A percentile compares a stretch with the other conserved stretches of the same genome.
Evolutionary conservation across 2,113 vertebrate species (phyloP).

Genomic region (Pluvialis apricaria): DNA sequence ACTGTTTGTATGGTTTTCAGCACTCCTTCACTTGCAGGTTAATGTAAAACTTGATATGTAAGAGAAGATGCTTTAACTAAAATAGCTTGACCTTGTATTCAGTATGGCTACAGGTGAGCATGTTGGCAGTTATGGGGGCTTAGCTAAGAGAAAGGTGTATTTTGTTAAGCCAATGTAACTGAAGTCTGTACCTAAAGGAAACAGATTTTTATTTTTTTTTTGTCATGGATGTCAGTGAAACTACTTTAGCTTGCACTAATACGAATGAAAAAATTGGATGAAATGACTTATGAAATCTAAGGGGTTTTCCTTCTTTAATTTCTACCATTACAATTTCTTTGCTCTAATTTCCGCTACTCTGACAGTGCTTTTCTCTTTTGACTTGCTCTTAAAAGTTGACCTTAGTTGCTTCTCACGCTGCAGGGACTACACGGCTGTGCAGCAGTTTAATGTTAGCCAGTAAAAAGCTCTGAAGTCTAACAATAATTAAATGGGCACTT

Average conservation of each 20-base stretch:
- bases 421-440: neutral
- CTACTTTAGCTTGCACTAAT: neutral
- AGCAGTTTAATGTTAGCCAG: neutral
- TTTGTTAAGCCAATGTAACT: neutral
- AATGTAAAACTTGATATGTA: neutral
- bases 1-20: neutral
- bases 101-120: neutral
- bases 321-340: neutral
- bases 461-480: neutral
- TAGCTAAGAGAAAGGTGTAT: neutral
- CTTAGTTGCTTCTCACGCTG: neutral
- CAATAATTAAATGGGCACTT: neutral
- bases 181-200: neutral
- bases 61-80: neutral
- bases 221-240: neutral
- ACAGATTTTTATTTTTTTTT: neutral
- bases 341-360: neutral
- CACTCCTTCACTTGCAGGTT: neutral
- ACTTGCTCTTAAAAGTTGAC: neutral
- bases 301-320: neutral
- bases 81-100: neutral
- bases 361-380: neutral
- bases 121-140: accelerated
- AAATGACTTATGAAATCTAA: neutral
- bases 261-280: neutral